phyloP scores from a whole-genome alignment of 2,797 vertebrate genomes.

The Diplodus puntazzo region DNA sequence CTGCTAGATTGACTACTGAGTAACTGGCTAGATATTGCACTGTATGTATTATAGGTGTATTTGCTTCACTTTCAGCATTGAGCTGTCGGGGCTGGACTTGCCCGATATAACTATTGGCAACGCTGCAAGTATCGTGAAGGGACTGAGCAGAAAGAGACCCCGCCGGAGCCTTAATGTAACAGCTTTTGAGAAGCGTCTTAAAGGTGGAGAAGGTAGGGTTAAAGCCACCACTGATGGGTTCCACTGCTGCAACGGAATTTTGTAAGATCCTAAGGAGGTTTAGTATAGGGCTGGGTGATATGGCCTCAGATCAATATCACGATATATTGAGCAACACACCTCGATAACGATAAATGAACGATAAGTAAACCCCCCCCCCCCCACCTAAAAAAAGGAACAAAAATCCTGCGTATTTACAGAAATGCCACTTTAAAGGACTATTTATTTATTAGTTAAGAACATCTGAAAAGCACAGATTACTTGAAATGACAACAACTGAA shows the following conservation, averaged over 20 bases:
- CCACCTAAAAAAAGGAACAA: too few relatives aligned
- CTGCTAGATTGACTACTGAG: neutral
- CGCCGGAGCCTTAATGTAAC: slow-evolving; percentile 79
- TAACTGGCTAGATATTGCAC: neutral
- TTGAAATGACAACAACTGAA: too few relatives aligned
- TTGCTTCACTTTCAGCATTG: slow-evolving; percentile 70
- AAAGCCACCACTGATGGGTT: neutral
- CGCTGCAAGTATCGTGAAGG: slow-evolving; percentile 52
- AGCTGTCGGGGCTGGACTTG: slow-evolving; percentile 79
- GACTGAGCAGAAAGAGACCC: slow-evolving; percentile 82
- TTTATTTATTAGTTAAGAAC: too few relatives aligned
- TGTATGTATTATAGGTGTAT: neutral
- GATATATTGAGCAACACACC: too few relatives aligned
- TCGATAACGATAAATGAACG: too few relatives aligned
- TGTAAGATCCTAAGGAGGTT: neutral
- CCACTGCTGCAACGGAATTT: neutral
- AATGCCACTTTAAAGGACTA: too few relatives aligned
- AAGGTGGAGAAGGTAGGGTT: slow-evolving; percentile 56
- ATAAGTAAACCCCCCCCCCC: too few relatives aligned
- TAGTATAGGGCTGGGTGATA: too few relatives aligned
- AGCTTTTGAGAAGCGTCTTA: slow-evolving; percentile 81
- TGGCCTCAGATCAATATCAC: too few relatives aligned
- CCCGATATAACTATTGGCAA: slow-evolving; percentile 78
- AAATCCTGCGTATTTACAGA: too few relatives aligned
- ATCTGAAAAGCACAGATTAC: too few relatives aligned